These are phyloP conservation scores for Vimba vimba DNA, from an alignment of 2,113 vertebrate species.

Conservation along the genomic window DNA sequence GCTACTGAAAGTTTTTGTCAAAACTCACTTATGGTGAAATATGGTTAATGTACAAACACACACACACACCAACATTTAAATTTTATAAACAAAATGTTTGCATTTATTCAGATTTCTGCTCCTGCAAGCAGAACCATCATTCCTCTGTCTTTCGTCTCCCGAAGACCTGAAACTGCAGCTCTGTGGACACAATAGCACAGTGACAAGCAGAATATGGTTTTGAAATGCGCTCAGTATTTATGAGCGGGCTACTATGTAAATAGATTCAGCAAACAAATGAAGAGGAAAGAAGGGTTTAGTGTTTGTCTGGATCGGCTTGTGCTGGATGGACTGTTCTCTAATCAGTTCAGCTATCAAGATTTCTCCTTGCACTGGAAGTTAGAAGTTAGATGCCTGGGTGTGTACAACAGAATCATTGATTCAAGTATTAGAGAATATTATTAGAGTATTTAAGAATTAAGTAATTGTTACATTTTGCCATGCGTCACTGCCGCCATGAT, in stretches of 20 bases:
- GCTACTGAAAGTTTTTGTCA: no score
- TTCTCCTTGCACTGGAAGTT: neutral
- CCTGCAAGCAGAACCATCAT: neutral
- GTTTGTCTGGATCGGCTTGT: slow-evolving; percentile 44
- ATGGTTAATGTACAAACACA: no score
- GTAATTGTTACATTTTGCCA: no score
- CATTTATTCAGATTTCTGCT: neutral
- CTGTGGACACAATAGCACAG: slow-evolving; percentile 19
- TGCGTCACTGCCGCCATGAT: no score
- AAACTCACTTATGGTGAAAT: no score
- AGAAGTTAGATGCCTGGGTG: neutral
- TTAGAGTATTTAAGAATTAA: neutral
- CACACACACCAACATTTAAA: no score
- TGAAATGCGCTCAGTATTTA: slow-evolving; percentile 40
- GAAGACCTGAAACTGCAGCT: neutral
- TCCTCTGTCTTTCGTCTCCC: no score
- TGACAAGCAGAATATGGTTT: slow-evolving; percentile 44
- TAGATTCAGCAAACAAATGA: slow-evolving; percentile 36
- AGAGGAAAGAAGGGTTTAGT: slow-evolving; percentile 10
- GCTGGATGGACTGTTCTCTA: neutral
- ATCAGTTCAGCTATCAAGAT: slow-evolving; percentile 17
- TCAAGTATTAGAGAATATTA: neutral
- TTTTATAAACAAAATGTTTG: no score
- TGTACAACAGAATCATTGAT: neutral
- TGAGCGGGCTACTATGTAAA: slow-evolving; percentile 51